phyloP scores from a whole-genome alignment of 2,797 vertebrate genomes.

The Macropodus opercularis region DNA sequence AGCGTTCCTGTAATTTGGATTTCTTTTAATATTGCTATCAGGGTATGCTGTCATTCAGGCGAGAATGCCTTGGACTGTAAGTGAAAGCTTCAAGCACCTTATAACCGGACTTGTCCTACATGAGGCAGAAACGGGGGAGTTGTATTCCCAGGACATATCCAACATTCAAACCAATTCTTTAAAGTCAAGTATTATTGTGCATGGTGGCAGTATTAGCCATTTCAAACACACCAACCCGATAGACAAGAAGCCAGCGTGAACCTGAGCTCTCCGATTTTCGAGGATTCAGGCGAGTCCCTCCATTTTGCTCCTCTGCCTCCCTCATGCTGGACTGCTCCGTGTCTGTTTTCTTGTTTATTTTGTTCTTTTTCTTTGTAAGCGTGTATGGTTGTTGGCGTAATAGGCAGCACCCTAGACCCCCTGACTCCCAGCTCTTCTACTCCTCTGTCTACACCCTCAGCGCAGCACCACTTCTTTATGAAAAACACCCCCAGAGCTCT shows the following conservation, averaged over 20 bases:
- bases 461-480: conserved; percentile 74
- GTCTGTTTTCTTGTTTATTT: conserved; percentile 76
- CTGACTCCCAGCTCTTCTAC: conserved; percentile 66
- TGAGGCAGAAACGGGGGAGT: conserved; percentile 71
- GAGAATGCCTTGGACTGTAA: conserved; percentile 76
- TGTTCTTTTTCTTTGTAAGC: conserved; percentile 68
- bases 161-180: conserved; percentile 65
- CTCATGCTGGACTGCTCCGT: conserved; percentile 71
- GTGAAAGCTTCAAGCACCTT: conserved; percentile 84
- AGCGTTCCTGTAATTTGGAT: conserved; percentile 67
- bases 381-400: conserved; percentile 75
- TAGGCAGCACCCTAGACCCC: conserved; percentile 67
- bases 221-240: conserved; percentile 57
- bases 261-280: conserved; percentile 52
- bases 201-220: conserved; percentile 79
- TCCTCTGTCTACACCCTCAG: conserved; percentile 72
- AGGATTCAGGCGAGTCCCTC: conserved; percentile 60
- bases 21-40: conserved; percentile 76
- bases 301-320: conserved; percentile 61
- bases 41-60: conserved; percentile 77
- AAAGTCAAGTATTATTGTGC: conserved; percentile 77
- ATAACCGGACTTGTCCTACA: conserved; percentile 72
- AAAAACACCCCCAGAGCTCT: conserved; percentile 83
- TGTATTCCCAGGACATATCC: conserved; percentile 63
- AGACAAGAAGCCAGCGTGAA: conserved; percentile 51